Evolutionary conservation across 2,113 vertebrate genomes (phyloP).

Genomic region (Sakesphorus luctuosus): DNA sequence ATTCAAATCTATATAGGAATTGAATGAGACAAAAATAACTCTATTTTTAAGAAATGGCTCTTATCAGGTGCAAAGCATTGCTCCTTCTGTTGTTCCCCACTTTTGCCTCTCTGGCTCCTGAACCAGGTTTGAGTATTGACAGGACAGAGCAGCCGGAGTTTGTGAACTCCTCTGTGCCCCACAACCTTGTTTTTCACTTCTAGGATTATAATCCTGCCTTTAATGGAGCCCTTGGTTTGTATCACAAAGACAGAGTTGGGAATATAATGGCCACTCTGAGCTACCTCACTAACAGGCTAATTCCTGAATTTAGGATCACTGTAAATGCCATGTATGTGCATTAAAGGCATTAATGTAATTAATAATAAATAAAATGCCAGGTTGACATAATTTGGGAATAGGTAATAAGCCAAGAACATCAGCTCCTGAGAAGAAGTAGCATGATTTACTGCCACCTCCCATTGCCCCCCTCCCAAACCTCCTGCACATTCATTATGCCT

Average conservation of each 20-base stretch:
- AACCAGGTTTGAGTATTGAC: background rate
- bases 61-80: background rate
- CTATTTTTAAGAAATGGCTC: background rate
- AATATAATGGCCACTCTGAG: background rate
- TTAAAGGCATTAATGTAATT: background rate
- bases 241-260: too few species aligned
- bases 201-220: background rate
- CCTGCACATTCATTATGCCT: slow-evolving; percentile 36
- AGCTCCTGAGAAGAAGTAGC: background rate
- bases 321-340: background rate
- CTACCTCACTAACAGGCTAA: background rate
- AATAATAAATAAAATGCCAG: background rate
- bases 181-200: background rate
- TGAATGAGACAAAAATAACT: background rate
- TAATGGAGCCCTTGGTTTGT: background rate
- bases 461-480: background rate
- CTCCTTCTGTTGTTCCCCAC: background rate
- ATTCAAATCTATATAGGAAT: background rate
- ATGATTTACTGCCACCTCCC: background rate
- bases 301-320: background rate
- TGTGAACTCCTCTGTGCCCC: background rate
- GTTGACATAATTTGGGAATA: background rate
- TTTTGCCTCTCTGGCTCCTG: background rate
- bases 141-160: background rate
- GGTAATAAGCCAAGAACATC: background rate